Conservation (phyloP, 2,888 invertebrate species). For the Epirrhoe alternata region DNA sequence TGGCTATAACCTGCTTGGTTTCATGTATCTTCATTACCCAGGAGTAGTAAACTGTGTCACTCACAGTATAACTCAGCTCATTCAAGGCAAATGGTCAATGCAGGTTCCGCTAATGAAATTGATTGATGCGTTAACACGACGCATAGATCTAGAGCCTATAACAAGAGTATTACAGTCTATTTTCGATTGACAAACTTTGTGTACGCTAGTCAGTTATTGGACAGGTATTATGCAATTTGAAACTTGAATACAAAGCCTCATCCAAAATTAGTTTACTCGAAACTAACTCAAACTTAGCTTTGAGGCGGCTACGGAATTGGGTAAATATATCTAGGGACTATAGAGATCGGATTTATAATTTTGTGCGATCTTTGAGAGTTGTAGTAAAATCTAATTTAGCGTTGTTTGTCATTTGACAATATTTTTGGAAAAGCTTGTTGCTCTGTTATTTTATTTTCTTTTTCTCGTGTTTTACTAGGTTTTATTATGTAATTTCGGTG, state of each 20-base stretch:
- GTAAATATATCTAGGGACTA: slow-evolving; percentile 1
- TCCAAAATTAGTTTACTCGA: slow-evolving; percentile 29
- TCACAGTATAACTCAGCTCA: slow-evolving; percentile 26
- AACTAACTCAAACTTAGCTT: slow-evolving; percentile 26
- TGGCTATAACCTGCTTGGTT: neutral
- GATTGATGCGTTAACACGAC: slow-evolving; percentile 31
- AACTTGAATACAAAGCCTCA: slow-evolving; percentile 28
- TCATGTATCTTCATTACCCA: slow-evolving; percentile 10
- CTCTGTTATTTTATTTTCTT: too few relatives aligned
- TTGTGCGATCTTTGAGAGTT: too few relatives aligned
- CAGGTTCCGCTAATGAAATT: slow-evolving; percentile 32
- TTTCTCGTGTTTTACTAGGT: too few relatives aligned
- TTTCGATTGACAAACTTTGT: slow-evolving; percentile 6
- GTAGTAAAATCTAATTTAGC: too few relatives aligned
- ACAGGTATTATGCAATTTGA: slow-evolving; percentile 35
- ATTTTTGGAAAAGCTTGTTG: too few relatives aligned
- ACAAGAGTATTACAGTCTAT: slow-evolving; percentile 2
- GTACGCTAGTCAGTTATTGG: slow-evolving; percentile 11
- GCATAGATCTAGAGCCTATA: slow-evolving; percentile 18
- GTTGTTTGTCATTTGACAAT: too few relatives aligned
- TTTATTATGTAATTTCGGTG: too few relatives aligned
- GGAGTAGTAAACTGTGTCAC: slow-evolving; percentile 12
- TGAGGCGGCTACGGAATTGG: slow-evolving; percentile 16
- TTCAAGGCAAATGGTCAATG: slow-evolving; percentile 30
- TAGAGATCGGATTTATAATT: neutral